A percentile compares a stretch with the other conserved stretches of the same genome.
Evolutionary conservation across 2,888 invertebrate genomes (phyloP).

Genomic region (Caenorhabditis sp.): DNA sequence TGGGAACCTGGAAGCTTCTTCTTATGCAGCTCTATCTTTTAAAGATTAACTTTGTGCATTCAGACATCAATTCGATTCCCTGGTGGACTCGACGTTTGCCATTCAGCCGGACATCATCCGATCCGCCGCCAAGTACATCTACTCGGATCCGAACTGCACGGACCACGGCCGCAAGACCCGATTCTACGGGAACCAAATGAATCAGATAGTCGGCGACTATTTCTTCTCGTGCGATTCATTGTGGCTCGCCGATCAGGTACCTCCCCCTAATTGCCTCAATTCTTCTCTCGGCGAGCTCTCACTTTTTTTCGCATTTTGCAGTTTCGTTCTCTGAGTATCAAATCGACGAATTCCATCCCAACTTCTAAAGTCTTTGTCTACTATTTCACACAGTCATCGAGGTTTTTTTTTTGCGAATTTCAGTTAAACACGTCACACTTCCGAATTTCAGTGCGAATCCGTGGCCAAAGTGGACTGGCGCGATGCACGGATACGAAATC

Average conservation of each 20-base stretch:
- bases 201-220: constrained; percentile 86
- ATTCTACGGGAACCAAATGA: constrained; percentile 71
- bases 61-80: constrained; percentile 35
- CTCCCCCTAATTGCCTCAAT: constrained; percentile 44
- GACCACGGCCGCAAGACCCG: constrained; percentile 40
- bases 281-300: constrained; percentile 13
- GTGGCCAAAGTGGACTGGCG: constrained; percentile 82
- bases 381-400: constrained; percentile 66
- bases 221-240: constrained; percentile 84
- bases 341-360: constrained; percentile 5
- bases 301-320: constrained; percentile 8
- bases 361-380: constrained; percentile 50
- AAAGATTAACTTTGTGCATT: no score
- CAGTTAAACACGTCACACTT: background rate
- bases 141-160: constrained; percentile 65
- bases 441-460: constrained; percentile 69
- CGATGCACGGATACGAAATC: constrained; percentile 97
- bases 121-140: constrained; percentile 70
- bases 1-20: no score
- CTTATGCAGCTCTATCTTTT: no score
- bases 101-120: constrained; percentile 71
- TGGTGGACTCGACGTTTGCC: constrained; percentile 37
- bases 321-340: constrained; percentile 30
- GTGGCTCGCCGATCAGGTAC: constrained; percentile 69
- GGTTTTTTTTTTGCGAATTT: constrained; percentile 18